Base-by-base conservation (phyloP, 2,888 invertebrate species). In the Itoplectis maculator region DNA sequence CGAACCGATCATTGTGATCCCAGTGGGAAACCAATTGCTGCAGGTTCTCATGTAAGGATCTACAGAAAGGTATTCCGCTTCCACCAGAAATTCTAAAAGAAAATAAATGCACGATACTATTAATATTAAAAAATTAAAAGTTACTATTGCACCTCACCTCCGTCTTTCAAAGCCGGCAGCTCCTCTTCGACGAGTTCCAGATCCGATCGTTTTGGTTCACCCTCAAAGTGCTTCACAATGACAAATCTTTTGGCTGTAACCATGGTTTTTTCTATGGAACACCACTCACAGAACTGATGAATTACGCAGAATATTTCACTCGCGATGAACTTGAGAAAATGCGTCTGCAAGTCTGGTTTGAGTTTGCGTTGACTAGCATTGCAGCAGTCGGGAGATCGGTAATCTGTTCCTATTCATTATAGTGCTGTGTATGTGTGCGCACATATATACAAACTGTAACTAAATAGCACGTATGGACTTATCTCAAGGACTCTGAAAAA, bases 41-140 rank as follows among this genome's bases (percentile, higher is more conserved):
- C 95, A 95, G 0, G 94, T 94, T 86, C 96, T 93, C 95, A 96
- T 95, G 82, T 96, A 96, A 0, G 96, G 96, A 91, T 96, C 96
- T 29, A 96, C 95, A 85, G 96, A 96, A 0, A 96, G 89, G 89
- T 94, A 96, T 87, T 95, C 94, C 1, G 96, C 96, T 93, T 96
- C 94, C 2, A 95, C 93, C 70, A 96, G 92, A 86, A 95, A 94
- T 93, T 96, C 96, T 96, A 90, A 79, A 94, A 69, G n/a, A 23
- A 29, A 29, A 29, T 29, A 29, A 29, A 29, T 29, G 29, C 5
- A 29, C 5, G 5, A 3, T 29, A 29, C 5, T 29, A 29, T 29
- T 29, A 29, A n/a, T n/a, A n/a, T n/a, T n/a, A n/a, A n/a, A n/a
- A n/a, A n/a, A n/a, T n/a, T n/a, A n/a, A n/a, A n/a, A n/a, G 29